Evolutionary conservation across 2,888 invertebrate genomes (phyloP).

Genomic region (Acanthosepion lycidas): DNA sequence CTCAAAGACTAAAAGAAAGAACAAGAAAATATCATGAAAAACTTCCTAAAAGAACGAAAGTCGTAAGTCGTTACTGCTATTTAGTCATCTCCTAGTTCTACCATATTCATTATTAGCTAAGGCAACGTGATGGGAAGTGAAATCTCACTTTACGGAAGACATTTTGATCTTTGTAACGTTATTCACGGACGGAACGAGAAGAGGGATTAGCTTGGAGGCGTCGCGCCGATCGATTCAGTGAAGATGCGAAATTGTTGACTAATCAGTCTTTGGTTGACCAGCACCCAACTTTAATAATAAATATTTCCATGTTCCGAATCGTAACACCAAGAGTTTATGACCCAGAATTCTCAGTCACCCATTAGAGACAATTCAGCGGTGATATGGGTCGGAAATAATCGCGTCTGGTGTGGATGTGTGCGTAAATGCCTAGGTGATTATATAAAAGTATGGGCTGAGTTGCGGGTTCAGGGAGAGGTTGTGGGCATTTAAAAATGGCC

Average conservation of each 20-base stretch:
- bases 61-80: neutral
- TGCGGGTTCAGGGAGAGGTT: too few relatives aligned
- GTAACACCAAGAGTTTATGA: neutral
- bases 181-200: neutral
- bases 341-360: conserved; percentile 33
- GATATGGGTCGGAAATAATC: neutral
- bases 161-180: neutral
- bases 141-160: neutral
- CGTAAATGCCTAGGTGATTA: neutral
- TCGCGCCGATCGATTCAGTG: neutral
- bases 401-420: neutral
- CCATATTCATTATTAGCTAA: neutral
- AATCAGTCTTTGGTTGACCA: neutral
- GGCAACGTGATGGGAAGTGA: neutral
- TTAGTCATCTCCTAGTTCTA: neutral
- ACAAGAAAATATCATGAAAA: neutral
- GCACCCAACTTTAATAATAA: neutral
- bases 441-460: too few relatives aligned
- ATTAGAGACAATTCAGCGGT: neutral
- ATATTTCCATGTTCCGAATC: neutral
- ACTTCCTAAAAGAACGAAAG: neutral
- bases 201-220: neutral
- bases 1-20: too few relatives aligned
- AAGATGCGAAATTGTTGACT: neutral
- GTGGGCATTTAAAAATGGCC: too few relatives aligned